Evolutionary conservation across 2,797 vertebrate species (phyloP), one percentile per base, ranked within the genome.

Genomic region (Mormyrops attenuatus): DNA sequence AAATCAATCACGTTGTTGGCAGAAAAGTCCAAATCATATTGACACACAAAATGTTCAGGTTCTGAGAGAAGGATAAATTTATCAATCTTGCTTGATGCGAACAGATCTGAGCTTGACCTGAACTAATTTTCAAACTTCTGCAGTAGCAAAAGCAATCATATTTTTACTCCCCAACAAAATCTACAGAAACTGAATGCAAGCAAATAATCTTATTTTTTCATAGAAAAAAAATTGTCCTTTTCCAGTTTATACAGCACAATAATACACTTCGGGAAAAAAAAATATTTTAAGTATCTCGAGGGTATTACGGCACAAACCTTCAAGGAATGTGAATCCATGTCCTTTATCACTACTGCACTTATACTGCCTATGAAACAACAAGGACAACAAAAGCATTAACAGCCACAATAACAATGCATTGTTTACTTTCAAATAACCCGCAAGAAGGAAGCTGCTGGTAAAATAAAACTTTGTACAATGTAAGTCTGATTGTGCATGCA

Each of bases 121-220:
- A 80, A 47, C 73, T 80, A 44, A 80, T 80, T 41, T 44, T 80
- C 38, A 38, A 80, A 80, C 17, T 44, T 80, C 30, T 80, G 38
- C 38, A 80, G 38, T 44, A 80, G 73, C 73, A 80, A n/a, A 80
- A 80, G 73, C 38, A 44, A 80, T 80, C 73, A 80, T 44, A 80
- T 80, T 80, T 80, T 44, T 80, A 80, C 20, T 44, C 41, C 41
- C 73, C 38, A 44, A 44, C 34, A 80, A 80, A 80, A 80, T 80
- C 73, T 80, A 20, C 73, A 80, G 38, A 80, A 80, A 80, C 73
- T 47, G 73, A 80, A 80, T 80, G 34, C 73, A 44, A 80, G 73
- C 41, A 44, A 44, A 80, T 41, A 80, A 44, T 80, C 73, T 80
- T 80, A 38, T 80, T 80, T 80, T 80, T 80, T 44, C 38, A 44